Evolutionary conservation across 2,113 vertebrate genomes (phyloP).

Genomic region (Drymodes brunneopygia): DNA sequence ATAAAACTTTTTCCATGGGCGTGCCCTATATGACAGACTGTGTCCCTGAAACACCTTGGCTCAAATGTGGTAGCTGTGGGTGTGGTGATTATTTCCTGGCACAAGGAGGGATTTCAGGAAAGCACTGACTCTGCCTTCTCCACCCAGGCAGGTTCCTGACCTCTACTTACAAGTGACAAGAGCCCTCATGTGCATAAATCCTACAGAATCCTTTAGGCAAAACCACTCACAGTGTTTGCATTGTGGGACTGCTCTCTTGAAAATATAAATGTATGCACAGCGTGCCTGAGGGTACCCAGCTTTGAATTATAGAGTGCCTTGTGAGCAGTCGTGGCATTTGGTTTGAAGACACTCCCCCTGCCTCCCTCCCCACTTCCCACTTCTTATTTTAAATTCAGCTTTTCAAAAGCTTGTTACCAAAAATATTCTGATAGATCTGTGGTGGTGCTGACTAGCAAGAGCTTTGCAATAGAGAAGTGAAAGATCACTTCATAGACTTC

Average conservation of each 20-base stretch:
- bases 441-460: slow-evolving; percentile 25
- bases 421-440: slow-evolving; percentile 50
- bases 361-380: background rate
- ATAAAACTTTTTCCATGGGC: slow-evolving; percentile 36
- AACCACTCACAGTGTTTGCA: slow-evolving; percentile 45
- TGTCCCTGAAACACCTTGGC: slow-evolving; percentile 62
- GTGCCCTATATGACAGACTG: slow-evolving; percentile 18
- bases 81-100: slow-evolving; percentile 66
- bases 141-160: slow-evolving; percentile 62
- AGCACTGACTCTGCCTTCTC: slow-evolving; percentile 52
- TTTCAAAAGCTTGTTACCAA: slow-evolving; percentile 54
- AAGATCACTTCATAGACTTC: slow-evolving; percentile 18
- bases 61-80: slow-evolving; percentile 36
- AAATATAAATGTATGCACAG: slow-evolving; percentile 27
- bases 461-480: slow-evolving; percentile 13
- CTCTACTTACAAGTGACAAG: slow-evolving; percentile 49
- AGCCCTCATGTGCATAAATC: slow-evolving; percentile 20
- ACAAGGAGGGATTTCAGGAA: slow-evolving; percentile 63
- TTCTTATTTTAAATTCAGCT: slow-evolving; percentile 52
- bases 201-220: slow-evolving; percentile 3
- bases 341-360: slow-evolving; percentile 40
- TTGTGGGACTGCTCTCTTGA: slow-evolving; percentile 42
- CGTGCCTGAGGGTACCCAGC: background rate
- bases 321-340: slow-evolving; percentile 32
- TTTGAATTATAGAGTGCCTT: slow-evolving; percentile 65